Evolutionary conservation across 2,797 vertebrate genomes (phyloP), one percentile per base, ranked within the genome.

Genomic region (Novumbra hubbsi): DNA sequence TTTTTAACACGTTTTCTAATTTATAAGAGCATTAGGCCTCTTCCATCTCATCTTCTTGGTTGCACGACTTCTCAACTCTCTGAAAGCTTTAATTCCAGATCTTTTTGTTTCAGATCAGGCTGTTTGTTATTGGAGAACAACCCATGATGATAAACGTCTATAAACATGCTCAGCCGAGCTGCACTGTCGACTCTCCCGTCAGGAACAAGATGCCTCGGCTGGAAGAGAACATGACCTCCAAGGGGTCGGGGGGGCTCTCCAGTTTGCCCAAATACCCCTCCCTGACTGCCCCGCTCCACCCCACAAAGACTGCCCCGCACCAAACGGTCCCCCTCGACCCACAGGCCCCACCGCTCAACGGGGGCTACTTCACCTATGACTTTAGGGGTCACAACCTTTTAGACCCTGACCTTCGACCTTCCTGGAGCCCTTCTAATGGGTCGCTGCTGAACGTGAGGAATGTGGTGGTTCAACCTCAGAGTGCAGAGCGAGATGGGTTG

Each of bases 161-260:
- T 15, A 94, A 95, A 75, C 86, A 88, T 0, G 85, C 74, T 19
- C 82, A 84, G 72, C 21, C 55, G 11, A 92, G 89, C 62, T n/a
- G 91, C 1, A 24, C 55, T 14, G 70, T 81, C 81, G 91, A 94
- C 34, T 83, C 93, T 0, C n/a, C 89, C 76, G 83, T 91, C 69
- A 91, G 85, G 75, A 89, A 77, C 82, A 96, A 95, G 82, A 92
- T 95, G 81, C 94, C 94, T 72, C 91, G 92, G 15, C 84, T 92
- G 2, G 93, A 96, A 15, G 72, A 85, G 1, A 12, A 81, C 0
- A 0, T 49, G 73, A 82, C 89, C 65, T 73, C 90, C 0, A 4
- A 82, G 0, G 65, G 90, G 78, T 21, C 7, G 4, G 52, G n/a
- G 19, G 52, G 52, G 5, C 84, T 89, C 16, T 84, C 91, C 78